Conservation (phyloP, 2,113 vertebrate genomes). For the Trichomycterus rosablanca region DNA sequence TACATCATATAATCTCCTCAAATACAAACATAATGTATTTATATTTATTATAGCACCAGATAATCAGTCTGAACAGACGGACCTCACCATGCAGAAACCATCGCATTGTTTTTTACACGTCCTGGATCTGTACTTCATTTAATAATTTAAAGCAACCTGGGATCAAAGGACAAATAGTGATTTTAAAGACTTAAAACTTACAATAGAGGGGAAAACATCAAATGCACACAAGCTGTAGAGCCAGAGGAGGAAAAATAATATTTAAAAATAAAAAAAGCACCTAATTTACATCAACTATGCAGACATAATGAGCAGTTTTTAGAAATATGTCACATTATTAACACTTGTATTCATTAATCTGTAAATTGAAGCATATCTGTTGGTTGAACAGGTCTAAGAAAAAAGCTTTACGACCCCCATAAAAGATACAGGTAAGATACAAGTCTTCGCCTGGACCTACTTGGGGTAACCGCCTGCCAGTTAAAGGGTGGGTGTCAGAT, state of each 20-base stretch:
- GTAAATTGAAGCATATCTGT: too few relatives aligned
- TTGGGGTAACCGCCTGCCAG: too few relatives aligned
- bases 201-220: neutral
- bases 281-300: slow-evolving; percentile 18
- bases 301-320: slow-evolving; percentile 17
- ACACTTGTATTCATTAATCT: neutral
- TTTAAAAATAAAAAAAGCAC: neutral
- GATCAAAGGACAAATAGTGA: neutral
- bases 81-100: slow-evolving; percentile 28
- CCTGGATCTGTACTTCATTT: slow-evolving; percentile 21
- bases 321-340: neutral
- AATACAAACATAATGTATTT: slow-evolving; percentile 53
- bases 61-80: slow-evolving; percentile 38
- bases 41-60: slow-evolving; percentile 64
- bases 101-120: slow-evolving; percentile 19
- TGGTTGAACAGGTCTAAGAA: too few relatives aligned
- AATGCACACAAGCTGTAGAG: slow-evolving; percentile 1
- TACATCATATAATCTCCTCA: slow-evolving; percentile 56
- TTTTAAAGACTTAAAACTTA: neutral
- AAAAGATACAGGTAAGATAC: too few relatives aligned
- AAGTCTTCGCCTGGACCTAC: too few relatives aligned
- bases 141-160: slow-evolving; percentile 62
- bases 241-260: neutral
- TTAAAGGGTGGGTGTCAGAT: too few relatives aligned
- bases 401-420: too few relatives aligned